phyloP scores from a whole-genome alignment of 2,888 invertebrate genomes.

The Drosophila ezoana region DNA sequence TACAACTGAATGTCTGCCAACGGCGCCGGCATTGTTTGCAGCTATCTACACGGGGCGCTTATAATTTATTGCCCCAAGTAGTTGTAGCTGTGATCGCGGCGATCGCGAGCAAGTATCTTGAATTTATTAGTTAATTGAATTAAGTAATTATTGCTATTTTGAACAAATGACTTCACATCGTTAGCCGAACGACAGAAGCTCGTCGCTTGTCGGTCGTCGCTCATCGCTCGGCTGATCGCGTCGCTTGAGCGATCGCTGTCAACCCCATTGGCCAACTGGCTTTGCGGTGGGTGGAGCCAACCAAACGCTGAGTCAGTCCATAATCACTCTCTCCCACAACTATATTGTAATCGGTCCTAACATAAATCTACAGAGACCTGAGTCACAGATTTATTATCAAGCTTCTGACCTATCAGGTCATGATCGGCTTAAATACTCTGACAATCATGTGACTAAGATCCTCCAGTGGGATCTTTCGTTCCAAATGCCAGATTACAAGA shows the following conservation, averaged over 20 bases:
- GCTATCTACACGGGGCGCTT: conserved; percentile 39
- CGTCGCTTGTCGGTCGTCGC: conserved; percentile 22
- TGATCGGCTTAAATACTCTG: not conserved
- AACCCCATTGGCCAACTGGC: conserved; percentile 41
- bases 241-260: conserved; percentile 38
- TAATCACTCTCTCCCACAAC: conserved; percentile 11
- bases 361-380: conserved; percentile 13
- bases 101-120: conserved; percentile 51
- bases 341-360: conserved; percentile 7
- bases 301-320: conserved; percentile 19
- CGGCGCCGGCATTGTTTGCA: conserved; percentile 26
- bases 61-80: conserved; percentile 55
- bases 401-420: not conserved
- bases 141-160: conserved; percentile 76
- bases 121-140: conserved; percentile 73
- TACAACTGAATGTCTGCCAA: conserved; percentile 46
- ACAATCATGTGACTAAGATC: not conserved
- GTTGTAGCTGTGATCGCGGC: conserved; percentile 15
- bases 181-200: conserved; percentile 24
- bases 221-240: conserved; percentile 28
- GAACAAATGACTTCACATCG: conserved; percentile 65
- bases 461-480: not conserved
- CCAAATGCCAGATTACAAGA: too few relatives aligned
- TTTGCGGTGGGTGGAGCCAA: conserved; percentile 42
- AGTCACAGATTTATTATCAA: conserved; percentile 1